Percentiles rank a stretch among this genome's conserved stretches.
Conservation (phyloP, 2,113 vertebrate genomes). For the Oreochromis spilurus region DNA sequence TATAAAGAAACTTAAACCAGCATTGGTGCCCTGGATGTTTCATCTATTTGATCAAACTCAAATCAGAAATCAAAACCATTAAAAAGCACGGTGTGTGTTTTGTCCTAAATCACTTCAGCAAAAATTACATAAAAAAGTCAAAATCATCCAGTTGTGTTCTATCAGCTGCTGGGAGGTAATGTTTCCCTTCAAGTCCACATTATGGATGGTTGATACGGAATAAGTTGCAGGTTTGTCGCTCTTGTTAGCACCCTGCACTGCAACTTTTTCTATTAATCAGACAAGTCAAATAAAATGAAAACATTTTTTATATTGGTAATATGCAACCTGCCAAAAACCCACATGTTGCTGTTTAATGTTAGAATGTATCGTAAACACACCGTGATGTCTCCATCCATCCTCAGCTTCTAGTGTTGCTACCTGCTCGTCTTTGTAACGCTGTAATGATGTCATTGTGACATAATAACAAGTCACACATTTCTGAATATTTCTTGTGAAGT, state of each 20-base stretch:
- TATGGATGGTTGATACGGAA: not conserved
- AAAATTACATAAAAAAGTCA: not conserved
- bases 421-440: not conserved
- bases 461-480: not conserved
- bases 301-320: not conserved
- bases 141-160: not conserved
- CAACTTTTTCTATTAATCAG: not conserved
- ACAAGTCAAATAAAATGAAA: not conserved
- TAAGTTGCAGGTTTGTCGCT: not conserved
- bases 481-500: too few species aligned
- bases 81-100: not conserved
- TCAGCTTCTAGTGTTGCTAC: too few species aligned
- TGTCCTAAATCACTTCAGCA: not conserved
- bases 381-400: not conserved
- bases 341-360: not conserved
- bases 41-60: not conserved
- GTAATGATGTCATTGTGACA: not conserved
- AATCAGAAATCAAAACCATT: not conserved
- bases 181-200: not conserved
- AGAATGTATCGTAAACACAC: not conserved
- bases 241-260: not conserved
- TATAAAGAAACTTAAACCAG: not conserved
- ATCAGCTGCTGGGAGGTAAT: not conserved
- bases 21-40: not conserved
- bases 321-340: not conserved